Percentiles rank a stretch among this genome's conserved stretches.
These are phyloP conservation scores for Gallinago stenura DNA, from an alignment of 2,797 vertebrate genomes.

Conservation along the genomic window DNA sequence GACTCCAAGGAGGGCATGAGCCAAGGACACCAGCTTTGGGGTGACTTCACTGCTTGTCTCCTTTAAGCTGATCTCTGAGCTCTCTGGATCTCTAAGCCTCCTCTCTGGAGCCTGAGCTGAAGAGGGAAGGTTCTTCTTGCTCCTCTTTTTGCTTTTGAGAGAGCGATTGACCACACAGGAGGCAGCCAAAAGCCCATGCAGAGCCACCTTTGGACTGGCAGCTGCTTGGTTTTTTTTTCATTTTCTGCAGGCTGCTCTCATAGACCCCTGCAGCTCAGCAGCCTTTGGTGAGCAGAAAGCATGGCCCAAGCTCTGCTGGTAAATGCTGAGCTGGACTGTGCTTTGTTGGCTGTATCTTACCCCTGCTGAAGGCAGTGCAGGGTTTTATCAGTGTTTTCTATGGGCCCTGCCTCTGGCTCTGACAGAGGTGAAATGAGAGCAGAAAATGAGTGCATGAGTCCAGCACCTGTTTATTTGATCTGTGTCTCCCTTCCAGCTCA, in stretches of 20 bases:
- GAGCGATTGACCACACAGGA: accelerated
- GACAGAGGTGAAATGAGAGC: neutral
- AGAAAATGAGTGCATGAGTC: neutral
- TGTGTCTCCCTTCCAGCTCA: neutral
- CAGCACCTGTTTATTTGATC: neutral
- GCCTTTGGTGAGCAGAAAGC: neutral
- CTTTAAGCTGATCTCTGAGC: neutral
- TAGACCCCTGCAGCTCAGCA: neutral
- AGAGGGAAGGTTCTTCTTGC: neutral
- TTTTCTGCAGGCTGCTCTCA: neutral
- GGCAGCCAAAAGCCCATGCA: neutral
- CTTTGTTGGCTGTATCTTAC: neutral
- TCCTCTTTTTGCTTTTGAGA: neutral
- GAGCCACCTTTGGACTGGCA: neutral
- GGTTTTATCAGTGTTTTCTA: neutral
- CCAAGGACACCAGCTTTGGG: neutral
- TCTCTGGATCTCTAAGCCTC: neutral
- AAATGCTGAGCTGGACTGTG: neutral
- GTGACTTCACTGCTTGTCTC: neutral
- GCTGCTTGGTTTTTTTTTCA: neutral
- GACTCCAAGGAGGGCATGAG: neutral
- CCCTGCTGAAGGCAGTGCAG: neutral
- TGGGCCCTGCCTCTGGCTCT: neutral
- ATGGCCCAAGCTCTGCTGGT: neutral
- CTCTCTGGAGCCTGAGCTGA: neutral